Conservation (phyloP, 2,113 vertebrate genomes). For the Silurus asotus region DNA sequence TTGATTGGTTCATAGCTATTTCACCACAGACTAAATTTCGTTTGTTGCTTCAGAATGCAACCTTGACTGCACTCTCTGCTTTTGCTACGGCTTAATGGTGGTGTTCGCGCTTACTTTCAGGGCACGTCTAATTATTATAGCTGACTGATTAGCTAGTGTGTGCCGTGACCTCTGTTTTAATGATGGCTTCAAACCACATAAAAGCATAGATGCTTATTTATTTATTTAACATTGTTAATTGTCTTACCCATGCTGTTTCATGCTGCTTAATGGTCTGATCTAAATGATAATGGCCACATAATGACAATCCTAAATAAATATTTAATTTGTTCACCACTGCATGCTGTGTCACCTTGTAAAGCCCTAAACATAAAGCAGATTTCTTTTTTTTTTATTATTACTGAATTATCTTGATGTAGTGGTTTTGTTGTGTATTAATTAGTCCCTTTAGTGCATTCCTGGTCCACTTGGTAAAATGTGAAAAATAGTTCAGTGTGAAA, state of each 20-base stretch:
- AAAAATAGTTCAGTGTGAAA: background rate
- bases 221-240: conserved; percentile 73
- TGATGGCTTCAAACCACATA: conserved; percentile 34
- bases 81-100: background rate
- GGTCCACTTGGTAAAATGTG: conserved; percentile 26
- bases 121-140: conserved; percentile 17
- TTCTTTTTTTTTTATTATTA: conserved; percentile 51
- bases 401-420: conserved; percentile 40
- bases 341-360: conserved; percentile 67
- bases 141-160: conserved; percentile 31
- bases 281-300: conserved; percentile 76
- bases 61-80: background rate
- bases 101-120: conserved; percentile 3
- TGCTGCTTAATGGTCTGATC: conserved; percentile 77
- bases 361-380: conserved; percentile 50
- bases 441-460: conserved; percentile 49
- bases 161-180: conserved; percentile 29
- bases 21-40: background rate
- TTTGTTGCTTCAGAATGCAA: background rate
- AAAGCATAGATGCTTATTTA: conserved; percentile 39
- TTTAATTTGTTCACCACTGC: conserved; percentile 69
- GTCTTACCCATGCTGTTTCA: conserved; percentile 64
- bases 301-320: conserved; percentile 75
- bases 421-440: conserved; percentile 64
- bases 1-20: background rate